Evolutionary conservation across 2,797 vertebrate species (phyloP).

Genomic region (Lateolabrax maculatus): DNA sequence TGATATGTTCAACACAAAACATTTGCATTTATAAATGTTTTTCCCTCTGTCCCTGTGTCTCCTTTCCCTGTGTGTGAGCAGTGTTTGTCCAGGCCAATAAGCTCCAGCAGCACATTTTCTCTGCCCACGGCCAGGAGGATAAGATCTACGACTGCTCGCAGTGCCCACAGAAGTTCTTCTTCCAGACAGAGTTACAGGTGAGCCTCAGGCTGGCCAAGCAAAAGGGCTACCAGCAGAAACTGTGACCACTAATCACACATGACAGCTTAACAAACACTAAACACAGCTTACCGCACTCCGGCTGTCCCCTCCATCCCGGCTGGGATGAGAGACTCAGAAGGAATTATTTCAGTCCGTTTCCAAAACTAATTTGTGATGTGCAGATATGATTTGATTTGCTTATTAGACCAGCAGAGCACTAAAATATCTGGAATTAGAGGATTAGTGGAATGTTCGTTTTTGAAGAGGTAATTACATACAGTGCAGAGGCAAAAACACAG

Average conservation of each 20-base stretch:
- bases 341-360: slow-evolving; percentile 83
- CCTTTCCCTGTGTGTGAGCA: slow-evolving; percentile 60
- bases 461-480: slow-evolving; percentile 85
- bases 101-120: slow-evolving; percentile 99
- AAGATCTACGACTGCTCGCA: slow-evolving; percentile 99
- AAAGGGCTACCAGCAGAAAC: slow-evolving; percentile 36
- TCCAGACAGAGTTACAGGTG: slow-evolving; percentile 99
- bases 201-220: slow-evolving; percentile 56
- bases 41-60: slow-evolving; percentile 23
- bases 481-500: slow-evolving; percentile 81
- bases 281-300: slow-evolving; percentile 48
- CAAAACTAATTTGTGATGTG: slow-evolving; percentile 86
- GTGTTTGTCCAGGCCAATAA: slow-evolving; percentile 99
- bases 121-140: slow-evolving; percentile 98
- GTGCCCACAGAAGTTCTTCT: slow-evolving; percentile 99
- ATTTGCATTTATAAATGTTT: not conserved
- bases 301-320: slow-evolving; percentile 64
- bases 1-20: not conserved
- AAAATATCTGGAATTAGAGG: slow-evolving; percentile 87
- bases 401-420: slow-evolving; percentile 85
- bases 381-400: slow-evolving; percentile 88
- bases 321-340: slow-evolving; percentile 78
- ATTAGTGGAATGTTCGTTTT: slow-evolving; percentile 85
- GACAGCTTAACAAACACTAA: slow-evolving; percentile 77
- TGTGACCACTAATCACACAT: slow-evolving; percentile 56